phyloP scores from a whole-genome alignment of 1,140 invertebrate species.

The Steinernema feltiae region DNA sequence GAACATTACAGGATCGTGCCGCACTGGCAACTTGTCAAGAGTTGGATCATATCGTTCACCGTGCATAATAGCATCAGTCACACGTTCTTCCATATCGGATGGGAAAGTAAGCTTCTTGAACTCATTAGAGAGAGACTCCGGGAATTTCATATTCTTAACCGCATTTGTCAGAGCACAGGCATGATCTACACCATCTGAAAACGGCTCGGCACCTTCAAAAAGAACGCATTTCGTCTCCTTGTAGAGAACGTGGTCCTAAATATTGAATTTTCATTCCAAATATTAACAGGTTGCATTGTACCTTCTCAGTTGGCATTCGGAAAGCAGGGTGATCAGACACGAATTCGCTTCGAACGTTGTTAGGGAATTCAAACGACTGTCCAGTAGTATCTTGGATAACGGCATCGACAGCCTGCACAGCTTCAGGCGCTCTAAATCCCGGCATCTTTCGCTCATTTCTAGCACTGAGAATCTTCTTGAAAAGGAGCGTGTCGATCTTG shows the following conservation, averaged over 20 bases:
- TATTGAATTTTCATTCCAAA: no score
- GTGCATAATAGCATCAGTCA: slow-evolving; percentile 47
- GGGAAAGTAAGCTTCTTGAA: slow-evolving; percentile 8
- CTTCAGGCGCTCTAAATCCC: slow-evolving; percentile 35
- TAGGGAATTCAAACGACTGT: slow-evolving; percentile 16
- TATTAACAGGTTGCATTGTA: slow-evolving; percentile 10
- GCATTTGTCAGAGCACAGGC: slow-evolving; percentile 45
- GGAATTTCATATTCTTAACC: slow-evolving; percentile 26
- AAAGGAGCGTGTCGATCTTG: slow-evolving; percentile 44
- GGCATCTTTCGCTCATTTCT: slow-evolving; percentile 32
- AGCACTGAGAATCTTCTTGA: slow-evolving; percentile 37
- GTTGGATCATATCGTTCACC: slow-evolving; percentile 56
- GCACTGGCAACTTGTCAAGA: slow-evolving; percentile 45
- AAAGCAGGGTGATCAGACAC: slow-evolving; percentile 29
- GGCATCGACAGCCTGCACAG: slow-evolving; percentile 27
- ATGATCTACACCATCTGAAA: slow-evolving; percentile 45
- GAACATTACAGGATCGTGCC: slow-evolving; percentile 52
- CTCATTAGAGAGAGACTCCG: slow-evolving; percentile 13
- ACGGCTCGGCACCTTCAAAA: slow-evolving; percentile 25
- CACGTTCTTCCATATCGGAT: slow-evolving; percentile 32
- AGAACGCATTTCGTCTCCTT: slow-evolving; percentile 3
- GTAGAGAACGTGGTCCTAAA: slow-evolving; percentile 21
- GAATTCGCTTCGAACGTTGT: background rate
- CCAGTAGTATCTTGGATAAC: slow-evolving; percentile 14
- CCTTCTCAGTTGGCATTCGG: slow-evolving; percentile 15